Base-by-base conservation (phyloP, 2,113 vertebrate species). In the Chitala chitala region DNA sequence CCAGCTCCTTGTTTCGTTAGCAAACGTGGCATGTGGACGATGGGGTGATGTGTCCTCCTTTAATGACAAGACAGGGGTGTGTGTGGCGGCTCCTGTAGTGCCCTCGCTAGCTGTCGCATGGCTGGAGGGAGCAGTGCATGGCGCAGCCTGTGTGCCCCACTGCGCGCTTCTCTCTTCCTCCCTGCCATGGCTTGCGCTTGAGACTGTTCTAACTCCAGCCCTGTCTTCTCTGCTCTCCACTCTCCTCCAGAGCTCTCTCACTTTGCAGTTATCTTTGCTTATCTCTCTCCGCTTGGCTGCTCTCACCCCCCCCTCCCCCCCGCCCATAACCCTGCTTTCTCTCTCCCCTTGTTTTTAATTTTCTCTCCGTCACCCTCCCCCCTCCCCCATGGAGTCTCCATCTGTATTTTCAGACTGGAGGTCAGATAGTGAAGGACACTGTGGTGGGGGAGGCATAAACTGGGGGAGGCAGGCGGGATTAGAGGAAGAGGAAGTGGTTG, bases 391-490 rank as follows among this genome's bases (percentile, higher is more conserved):
- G 78, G 85, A 83, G 85, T 80, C 86, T 87, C 88, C 88, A 89
- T 90, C 89, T 92, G 61, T 55, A 53, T 53, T 50, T 36, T 48
- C 44, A 73, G 56, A 73, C 15, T 53, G 89, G 89, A 91, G 89
- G 89, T 89, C 88, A 89, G 81, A 82, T 75, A 74, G 76, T 85
- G 87, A 89, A 91, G 89, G 90, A 83, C 87, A 84, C 75, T 84
- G 64, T 33, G 9, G 31, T 17, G 38, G 15, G 61, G 56, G 58
- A 24, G 31, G n/a, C n/a, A n/a, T n/a, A n/a, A n/a, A n/a, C n/a
- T n/a, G n/a, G n/a, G n/a, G n/a, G n/a, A n/a, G n/a, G n/a, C n/a
- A n/a, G n/a, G n/a, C n/a, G n/a, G n/a, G n/a, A n/a, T n/a, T n/a
- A 66, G 50, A 55, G n/a, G 71, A 58, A 79, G 65, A 3, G 46